Conservation (phyloP, 2,797 vertebrate species). For the Tarsius wallacei region DNA sequence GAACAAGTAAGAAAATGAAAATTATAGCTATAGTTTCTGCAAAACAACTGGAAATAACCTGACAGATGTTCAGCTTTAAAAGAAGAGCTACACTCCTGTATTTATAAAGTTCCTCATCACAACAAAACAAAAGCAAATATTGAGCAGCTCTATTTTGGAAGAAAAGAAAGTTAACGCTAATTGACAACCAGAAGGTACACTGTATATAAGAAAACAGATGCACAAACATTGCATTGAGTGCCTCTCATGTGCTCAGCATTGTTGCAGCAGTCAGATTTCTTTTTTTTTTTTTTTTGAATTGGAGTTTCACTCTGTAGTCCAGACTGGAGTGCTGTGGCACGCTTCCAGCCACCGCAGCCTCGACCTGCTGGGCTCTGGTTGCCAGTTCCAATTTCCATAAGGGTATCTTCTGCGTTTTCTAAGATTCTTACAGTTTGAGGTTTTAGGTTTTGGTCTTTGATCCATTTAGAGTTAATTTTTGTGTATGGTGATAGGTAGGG, state of each 20-base stretch:
- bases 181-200: background rate
- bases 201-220: conserved; percentile 24
- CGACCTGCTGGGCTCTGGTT: too few relatives aligned
- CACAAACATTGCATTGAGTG: background rate
- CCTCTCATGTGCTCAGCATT: background rate
- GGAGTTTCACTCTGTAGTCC: too few relatives aligned
- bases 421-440: too few relatives aligned
- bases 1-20: conserved; percentile 57
- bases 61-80: background rate
- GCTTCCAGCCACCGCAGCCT: too few relatives aligned
- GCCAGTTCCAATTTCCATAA: too few relatives aligned
- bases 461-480: too few relatives aligned
- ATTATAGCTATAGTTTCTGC: background rate
- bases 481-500: too few relatives aligned
- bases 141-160: conserved; percentile 7
- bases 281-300: too few relatives aligned
- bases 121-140: conserved; percentile 61
- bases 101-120: background rate
- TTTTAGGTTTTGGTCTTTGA: too few relatives aligned
- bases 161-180: conserved; percentile 40
- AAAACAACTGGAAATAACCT: conserved; percentile 38
- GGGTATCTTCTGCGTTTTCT: too few relatives aligned
- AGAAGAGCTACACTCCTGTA: background rate
- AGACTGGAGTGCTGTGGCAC: too few relatives aligned
- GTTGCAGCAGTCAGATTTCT: background rate